phyloP scores from a whole-genome alignment of 2,113 vertebrate species.

The Pituophis catenifer region DNA sequence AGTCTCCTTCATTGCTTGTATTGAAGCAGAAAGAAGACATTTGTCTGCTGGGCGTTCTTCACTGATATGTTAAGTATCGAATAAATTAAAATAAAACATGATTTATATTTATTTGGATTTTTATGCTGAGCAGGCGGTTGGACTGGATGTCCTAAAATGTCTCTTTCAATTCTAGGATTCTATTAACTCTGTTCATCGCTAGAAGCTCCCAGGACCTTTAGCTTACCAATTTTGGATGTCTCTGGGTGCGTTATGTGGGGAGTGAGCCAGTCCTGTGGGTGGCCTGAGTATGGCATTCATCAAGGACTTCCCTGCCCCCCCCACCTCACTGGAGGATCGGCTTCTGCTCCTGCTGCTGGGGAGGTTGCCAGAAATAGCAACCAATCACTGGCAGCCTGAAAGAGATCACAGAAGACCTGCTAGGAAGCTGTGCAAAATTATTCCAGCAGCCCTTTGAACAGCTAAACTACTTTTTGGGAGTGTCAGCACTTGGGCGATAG shows the following conservation, averaged over 20 bases:
- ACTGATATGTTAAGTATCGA: background rate
- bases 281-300: background rate
- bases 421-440: constrained; percentile 5
- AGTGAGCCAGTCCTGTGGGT: background rate
- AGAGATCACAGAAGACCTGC: background rate
- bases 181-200: background rate
- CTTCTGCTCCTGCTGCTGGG: background rate
- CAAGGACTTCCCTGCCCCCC: background rate
- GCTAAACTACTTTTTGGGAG: background rate
- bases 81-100: background rate
- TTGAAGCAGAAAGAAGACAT: background rate
- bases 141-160: background rate
- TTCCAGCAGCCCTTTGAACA: constrained; percentile 9
- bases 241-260: background rate
- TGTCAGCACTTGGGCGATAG: background rate
- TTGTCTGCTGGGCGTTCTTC: background rate
- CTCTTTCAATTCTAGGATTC: background rate
- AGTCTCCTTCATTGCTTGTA: background rate
- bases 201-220: background rate
- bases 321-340: background rate
- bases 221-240: background rate
- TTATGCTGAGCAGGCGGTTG: background rate
- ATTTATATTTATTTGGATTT: background rate
- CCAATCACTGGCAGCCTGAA: background rate
- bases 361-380: background rate